These are phyloP conservation scores for Crocidura indochinensis DNA, from an alignment of 2,797 vertebrate species.

Conservation along the genomic window DNA sequence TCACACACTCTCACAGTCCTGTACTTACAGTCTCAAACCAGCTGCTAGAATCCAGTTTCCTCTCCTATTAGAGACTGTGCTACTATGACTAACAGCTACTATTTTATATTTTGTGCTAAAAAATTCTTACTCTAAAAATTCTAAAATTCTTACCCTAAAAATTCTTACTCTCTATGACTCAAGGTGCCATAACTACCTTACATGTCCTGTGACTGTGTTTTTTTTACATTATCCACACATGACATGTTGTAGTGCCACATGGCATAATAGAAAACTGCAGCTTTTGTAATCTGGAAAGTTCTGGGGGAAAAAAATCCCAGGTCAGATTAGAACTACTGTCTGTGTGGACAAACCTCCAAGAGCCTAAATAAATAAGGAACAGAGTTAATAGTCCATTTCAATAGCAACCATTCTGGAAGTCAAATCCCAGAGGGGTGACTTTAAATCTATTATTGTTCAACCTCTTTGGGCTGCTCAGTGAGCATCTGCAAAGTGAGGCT, in stretches of 20 bases:
- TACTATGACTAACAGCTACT: background rate
- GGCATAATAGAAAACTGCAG: no score
- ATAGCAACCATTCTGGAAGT: background rate
- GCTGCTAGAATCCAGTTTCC: background rate
- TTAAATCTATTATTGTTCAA: background rate
- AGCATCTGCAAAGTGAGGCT: background rate
- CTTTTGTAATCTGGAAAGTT: background rate
- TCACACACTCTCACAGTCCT: background rate
- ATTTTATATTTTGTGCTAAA: background rate
- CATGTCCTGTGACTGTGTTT: background rate
- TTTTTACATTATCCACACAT: no score
- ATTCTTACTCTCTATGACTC: background rate
- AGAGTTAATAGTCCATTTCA: background rate
- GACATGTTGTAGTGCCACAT: no score
- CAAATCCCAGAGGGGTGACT: background rate
- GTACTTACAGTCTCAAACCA: background rate
- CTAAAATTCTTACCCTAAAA: no score
- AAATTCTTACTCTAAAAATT: no score
- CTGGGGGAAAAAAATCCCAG: constrained; percentile 13
- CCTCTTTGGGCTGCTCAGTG: background rate
- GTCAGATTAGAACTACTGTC: constrained; percentile 14
- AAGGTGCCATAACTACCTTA: background rate
- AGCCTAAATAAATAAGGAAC: background rate
- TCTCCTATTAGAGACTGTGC: background rate
- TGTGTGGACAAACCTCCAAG: background rate